These are phyloP conservation scores for Homarus americanus DNA, from an alignment of 1,140 invertebrate genomes.

Conservation along the genomic window DNA sequence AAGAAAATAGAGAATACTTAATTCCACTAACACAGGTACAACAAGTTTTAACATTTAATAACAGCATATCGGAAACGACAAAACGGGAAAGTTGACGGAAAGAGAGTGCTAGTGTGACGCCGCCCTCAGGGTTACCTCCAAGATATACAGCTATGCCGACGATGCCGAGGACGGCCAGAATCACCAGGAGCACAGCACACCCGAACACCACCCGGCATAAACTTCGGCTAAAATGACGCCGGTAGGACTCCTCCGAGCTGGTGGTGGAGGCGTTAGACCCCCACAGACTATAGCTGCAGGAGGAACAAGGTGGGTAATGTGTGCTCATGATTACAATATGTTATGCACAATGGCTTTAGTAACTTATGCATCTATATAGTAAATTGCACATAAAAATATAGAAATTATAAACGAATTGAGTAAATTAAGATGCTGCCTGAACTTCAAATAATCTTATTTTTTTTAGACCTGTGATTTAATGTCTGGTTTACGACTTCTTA, in stretches of 20 bases:
- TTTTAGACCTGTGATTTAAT: no score
- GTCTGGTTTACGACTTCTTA: no score
- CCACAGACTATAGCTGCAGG: slow-evolving; percentile 72
- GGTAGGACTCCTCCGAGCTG: slow-evolving; percentile 64
- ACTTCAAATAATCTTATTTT: no score
- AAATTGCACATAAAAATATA: no score
- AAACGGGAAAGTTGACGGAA: not conserved
- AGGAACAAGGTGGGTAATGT: slow-evolving; percentile 1
- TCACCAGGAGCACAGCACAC: slow-evolving; percentile 84
- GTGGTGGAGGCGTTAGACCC: slow-evolving; percentile 59
- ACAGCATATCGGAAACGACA: not conserved
- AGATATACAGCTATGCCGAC: slow-evolving; percentile 88
- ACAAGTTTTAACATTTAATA: not conserved
- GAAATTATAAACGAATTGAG: no score
- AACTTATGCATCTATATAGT: no score
- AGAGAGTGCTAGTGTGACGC: not conserved
- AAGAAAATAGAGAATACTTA: not conserved
- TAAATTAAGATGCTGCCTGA: no score
- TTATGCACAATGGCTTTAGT: no score
- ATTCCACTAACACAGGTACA: no score
- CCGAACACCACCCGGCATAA: slow-evolving; percentile 84
- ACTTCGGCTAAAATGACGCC: slow-evolving; percentile 73
- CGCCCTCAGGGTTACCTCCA: slow-evolving; percentile 83
- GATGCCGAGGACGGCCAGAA: slow-evolving; percentile 85
- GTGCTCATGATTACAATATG: no score